These are phyloP conservation scores for Mastomys coucha DNA, from an alignment of 2,113 vertebrate genomes.

Conservation along the genomic window DNA sequence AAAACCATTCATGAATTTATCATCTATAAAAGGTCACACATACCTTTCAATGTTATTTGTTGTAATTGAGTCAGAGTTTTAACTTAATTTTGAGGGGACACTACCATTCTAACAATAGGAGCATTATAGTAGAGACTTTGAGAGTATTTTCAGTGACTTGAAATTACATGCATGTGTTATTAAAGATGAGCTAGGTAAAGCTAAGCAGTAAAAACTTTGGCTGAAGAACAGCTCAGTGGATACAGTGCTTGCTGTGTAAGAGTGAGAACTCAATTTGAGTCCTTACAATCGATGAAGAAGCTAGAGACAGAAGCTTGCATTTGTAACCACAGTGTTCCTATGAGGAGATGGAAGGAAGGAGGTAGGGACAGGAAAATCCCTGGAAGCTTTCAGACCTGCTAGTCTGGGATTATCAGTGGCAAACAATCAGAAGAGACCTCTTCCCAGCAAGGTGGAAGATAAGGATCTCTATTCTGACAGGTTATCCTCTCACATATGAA, in stretches of 20 bases:
- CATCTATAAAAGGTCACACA: not conserved
- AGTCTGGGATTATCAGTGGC: not conserved
- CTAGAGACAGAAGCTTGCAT: too few species aligned
- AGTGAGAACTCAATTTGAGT: not conserved
- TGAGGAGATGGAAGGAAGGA: too few species aligned
- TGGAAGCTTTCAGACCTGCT: too few species aligned
- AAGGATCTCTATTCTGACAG: not conserved
- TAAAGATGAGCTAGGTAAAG: not conserved
- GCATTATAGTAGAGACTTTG: not conserved
- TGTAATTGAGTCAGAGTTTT: not conserved
- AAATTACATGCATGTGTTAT: not conserved
- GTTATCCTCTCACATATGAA: not conserved
- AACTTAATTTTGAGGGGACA: not conserved
- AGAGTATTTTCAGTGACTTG: conserved; percentile 17
- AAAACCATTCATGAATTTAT: not conserved
- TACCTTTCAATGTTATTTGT: not conserved
- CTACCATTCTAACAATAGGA: not conserved
- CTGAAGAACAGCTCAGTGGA: too few species aligned
- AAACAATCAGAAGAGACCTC: not conserved
- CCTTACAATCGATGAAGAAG: too few species aligned
- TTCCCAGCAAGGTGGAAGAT: not conserved
- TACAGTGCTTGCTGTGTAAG: not conserved
- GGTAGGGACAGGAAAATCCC: too few species aligned
- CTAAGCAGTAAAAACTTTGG: not conserved
- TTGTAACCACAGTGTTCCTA: not conserved